A percentile compares a stretch with the other conserved stretches of the same genome.
Conservation (phyloP, 2,113 vertebrate species). For the Microtus oregoni region DNA sequence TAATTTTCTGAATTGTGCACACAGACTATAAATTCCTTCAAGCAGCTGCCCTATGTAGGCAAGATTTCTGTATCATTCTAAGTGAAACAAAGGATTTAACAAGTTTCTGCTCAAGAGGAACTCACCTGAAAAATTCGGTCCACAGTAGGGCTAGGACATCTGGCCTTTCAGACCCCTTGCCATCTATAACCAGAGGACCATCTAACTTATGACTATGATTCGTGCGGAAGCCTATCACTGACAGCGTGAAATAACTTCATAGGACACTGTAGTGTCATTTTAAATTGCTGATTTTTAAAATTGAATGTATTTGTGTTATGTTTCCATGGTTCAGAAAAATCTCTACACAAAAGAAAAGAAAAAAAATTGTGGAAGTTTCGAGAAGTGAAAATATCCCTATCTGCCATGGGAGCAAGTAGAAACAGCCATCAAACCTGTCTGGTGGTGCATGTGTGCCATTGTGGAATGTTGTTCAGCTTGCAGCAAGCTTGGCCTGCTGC, state of each 20-base stretch:
- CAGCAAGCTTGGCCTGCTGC: slow-evolving; percentile 52
- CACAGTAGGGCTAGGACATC: background rate
- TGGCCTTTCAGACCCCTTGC: background rate
- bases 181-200: background rate
- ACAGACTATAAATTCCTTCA: background rate
- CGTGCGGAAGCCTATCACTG: background rate
- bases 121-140: background rate
- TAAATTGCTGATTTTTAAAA: background rate
- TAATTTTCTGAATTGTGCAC: background rate
- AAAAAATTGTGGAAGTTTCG: slow-evolving; percentile 1
- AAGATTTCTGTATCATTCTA: background rate
- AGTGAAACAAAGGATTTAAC: slow-evolving; percentile 27
- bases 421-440: slow-evolving; percentile 62
- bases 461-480: slow-evolving; percentile 62
- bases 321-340: slow-evolving; percentile 43
- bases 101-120: background rate
- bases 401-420: slow-evolving; percentile 54
- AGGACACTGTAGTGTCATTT: background rate
- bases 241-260: background rate
- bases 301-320: background rate
- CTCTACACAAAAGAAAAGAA: slow-evolving; percentile 26
- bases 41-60: background rate
- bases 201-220: background rate
- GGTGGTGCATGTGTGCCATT: background rate
- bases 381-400: slow-evolving; percentile 56